phyloP scores from a whole-genome alignment of 1,140 invertebrate genomes.

The Helicoverpa armigera region DNA sequence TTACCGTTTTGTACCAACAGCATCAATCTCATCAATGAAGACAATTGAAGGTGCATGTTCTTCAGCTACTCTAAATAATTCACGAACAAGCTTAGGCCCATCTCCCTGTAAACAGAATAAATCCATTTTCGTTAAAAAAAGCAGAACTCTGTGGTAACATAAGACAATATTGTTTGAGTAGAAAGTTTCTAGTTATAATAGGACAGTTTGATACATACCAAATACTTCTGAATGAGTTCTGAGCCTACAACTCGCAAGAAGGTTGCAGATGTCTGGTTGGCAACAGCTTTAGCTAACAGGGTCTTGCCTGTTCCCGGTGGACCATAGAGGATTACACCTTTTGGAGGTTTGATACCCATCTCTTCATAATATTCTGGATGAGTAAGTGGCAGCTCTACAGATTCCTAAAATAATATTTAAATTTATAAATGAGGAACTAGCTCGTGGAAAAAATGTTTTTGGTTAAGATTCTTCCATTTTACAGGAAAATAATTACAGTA shows the following conservation, averaged over 20 bases:
- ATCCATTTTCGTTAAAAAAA: constrained; percentile 38
- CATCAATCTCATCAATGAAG: constrained; percentile 99
- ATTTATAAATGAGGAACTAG: too few relatives aligned
- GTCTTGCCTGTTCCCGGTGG: constrained; percentile 99
- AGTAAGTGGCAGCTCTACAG: constrained; percentile 98
- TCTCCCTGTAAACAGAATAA: constrained; percentile 91
- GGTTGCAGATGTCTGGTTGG: constrained; percentile 99
- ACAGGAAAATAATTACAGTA: too few relatives aligned
- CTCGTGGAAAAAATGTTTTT: too few relatives aligned
- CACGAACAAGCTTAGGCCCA: constrained; percentile 99
- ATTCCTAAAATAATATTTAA: constrained; percentile 90
- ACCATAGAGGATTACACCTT: constrained; percentile 99
- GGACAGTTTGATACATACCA: constrained; percentile 87
- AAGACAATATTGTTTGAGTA: constrained; percentile 41
- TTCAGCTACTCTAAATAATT: constrained; percentile 99
- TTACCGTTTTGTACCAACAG: constrained; percentile 98
- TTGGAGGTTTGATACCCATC: constrained; percentile 99
- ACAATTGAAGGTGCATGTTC: constrained; percentile 99
- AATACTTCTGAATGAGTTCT: constrained; percentile 99
- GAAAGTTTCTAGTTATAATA: constrained; percentile 45
- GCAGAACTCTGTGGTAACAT: background rate
- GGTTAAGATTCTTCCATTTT: too few relatives aligned
- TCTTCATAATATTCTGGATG: constrained; percentile 99
- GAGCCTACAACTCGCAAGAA: constrained; percentile 99
- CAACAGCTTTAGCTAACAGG: constrained; percentile 99